Base-by-base conservation (phyloP, 2,888 invertebrate species). In the Parascotia fuliginaria region DNA sequence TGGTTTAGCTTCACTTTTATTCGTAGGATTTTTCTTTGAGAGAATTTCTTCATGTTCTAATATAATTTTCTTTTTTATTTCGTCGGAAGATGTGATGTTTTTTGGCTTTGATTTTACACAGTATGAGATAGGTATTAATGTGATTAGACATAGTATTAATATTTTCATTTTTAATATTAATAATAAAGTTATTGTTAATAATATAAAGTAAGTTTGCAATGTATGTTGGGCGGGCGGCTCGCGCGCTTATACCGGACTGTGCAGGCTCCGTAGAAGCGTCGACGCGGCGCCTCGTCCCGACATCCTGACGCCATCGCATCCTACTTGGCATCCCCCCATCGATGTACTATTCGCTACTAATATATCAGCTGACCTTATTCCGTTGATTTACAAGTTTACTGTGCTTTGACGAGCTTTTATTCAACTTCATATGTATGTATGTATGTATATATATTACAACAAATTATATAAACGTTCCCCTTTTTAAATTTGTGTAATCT, bases 21-120 rank as follows among this genome's bases (percentile, higher is more conserved):
- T 80, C 55, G 76, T 82, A 31, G 70, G 78, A 19, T 69, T 61
- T 28, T 75, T 72, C 14, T 75, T 59, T 9, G 52, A 65, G 2
- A 85, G 54, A 14, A 73, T 60, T 38, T 73, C 73, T 49, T 88
- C 84, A 34, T 81, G 81, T 55, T 83, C 83, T 9, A 83, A 57
- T 13, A 60, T 41, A n/a, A 72, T 79, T 47, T 86, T 87, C 60
- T 81, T 81, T 14, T 87, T 83, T 31, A 72, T 73, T n/a, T 73
- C 78, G n/a, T 75, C 64, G 59, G 70, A 73, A 1, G 51, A 13
- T 33, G 69, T 36, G 9, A 32, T 15, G 15, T 58, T 69, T 55
- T 70, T 70, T 9, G 42, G 46, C 57, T 79, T 81, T 1, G 65
- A 44, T 71, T 77, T 80, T 4, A 65, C 45, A 42, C 63, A 14